A percentile compares a stretch with the other conserved stretches of the same genome.
phyloP scores from a whole-genome alignment of 2,888 invertebrate genomes.

The Antheraea assamensis region DNA sequence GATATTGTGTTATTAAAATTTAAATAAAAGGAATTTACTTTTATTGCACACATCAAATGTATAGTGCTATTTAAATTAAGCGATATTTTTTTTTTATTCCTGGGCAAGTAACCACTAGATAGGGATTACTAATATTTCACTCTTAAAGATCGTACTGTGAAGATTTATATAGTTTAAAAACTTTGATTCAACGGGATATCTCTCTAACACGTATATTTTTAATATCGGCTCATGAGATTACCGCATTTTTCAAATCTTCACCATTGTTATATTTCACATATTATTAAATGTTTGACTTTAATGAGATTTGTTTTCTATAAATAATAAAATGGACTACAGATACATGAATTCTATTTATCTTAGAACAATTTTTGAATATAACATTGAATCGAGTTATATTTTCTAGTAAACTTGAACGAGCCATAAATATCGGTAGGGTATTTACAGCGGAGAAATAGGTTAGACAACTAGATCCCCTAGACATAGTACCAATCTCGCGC shows the following conservation, averaged over 20 bases:
- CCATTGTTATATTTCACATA: neutral
- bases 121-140: too few relatives aligned
- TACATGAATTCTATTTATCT: neutral
- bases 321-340: neutral
- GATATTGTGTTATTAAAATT: too few relatives aligned
- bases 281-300: neutral
- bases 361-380: neutral
- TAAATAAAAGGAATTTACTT: too few relatives aligned
- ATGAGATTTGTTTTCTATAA: neutral
- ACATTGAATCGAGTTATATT: neutral
- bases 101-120: too few relatives aligned
- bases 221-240: neutral
- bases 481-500: neutral
- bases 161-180: too few relatives aligned
- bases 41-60: too few relatives aligned
- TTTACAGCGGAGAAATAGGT: constrained; percentile 7
- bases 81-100: too few relatives aligned
- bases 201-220: neutral
- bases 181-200: neutral
- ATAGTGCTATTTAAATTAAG: too few relatives aligned
- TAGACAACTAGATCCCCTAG: neutral
- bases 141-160: too few relatives aligned
- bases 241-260: neutral
- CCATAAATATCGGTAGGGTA: neutral
- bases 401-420: neutral